These are phyloP conservation scores for Sarcophilus harrisii DNA, from an alignment of 2,797 vertebrate species.

Conservation along the genomic window DNA sequence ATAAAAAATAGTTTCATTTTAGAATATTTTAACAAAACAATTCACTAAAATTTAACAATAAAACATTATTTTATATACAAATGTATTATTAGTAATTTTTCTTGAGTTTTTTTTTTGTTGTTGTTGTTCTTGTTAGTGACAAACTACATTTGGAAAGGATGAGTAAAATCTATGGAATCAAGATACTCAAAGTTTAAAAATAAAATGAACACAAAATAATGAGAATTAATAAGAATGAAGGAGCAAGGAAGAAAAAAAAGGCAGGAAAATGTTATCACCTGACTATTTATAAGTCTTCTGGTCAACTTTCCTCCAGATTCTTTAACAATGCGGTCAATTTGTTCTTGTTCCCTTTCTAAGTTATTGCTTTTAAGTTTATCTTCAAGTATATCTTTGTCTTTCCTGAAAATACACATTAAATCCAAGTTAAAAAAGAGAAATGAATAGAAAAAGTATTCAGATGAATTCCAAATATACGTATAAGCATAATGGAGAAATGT, in stretches of 20 bases:
- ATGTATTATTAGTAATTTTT: neutral
- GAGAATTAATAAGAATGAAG: neutral
- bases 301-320: conserved; percentile 96
- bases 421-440: conserved; percentile 35
- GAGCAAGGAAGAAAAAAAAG: neutral
- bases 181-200: neutral
- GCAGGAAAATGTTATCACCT: conserved; percentile 84
- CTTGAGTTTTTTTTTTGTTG: neutral
- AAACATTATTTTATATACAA: neutral
- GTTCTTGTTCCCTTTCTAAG: conserved; percentile 92
- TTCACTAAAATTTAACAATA: neutral
- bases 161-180: neutral
- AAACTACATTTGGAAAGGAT: neutral
- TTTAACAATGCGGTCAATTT: conserved; percentile 93
- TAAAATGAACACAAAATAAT: neutral
- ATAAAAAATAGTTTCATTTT: conserved; percentile 4
- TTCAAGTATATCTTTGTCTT: conserved; percentile 93
- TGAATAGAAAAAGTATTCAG: conserved; percentile 17
- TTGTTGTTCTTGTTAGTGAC: neutral
- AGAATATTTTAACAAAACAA: conserved; percentile 5
- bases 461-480: neutral
- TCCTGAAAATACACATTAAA: conserved; percentile 84
- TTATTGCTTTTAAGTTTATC: conserved; percentile 87
- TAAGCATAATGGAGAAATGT: neutral
- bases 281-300: conserved; percentile 89